Evolutionary conservation across 2,888 invertebrate species (phyloP).

Genomic region (Ophion slaviceki): DNA sequence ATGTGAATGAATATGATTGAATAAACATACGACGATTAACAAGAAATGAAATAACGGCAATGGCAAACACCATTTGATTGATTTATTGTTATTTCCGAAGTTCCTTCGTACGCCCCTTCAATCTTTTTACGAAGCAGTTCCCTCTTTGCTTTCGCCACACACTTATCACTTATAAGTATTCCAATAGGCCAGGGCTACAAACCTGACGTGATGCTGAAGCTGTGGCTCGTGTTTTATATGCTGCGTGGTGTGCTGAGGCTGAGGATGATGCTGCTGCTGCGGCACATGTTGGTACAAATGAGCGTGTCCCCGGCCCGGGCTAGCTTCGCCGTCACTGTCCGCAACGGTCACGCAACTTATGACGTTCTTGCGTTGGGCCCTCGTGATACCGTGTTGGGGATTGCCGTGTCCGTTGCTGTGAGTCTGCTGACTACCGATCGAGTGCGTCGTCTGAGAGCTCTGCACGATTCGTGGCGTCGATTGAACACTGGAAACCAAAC

Average conservation of each 20-base stretch:
- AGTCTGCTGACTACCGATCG: constrained; percentile 74
- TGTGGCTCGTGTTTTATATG: constrained; percentile 86
- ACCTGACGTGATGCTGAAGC: constrained; percentile 82
- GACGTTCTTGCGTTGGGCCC: constrained; percentile 88
- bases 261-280: constrained; percentile 77
- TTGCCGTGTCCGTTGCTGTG: constrained; percentile 68
- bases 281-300: constrained; percentile 74
- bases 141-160: too few relatives aligned
- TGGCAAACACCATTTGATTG: too few relatives aligned
- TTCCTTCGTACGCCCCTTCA: too few relatives aligned
- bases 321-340: constrained; percentile 90
- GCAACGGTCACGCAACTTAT: constrained; percentile 92
- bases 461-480: constrained; percentile 79
- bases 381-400: constrained; percentile 67
- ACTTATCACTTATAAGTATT: too few relatives aligned
- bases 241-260: constrained; percentile 81
- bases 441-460: constrained; percentile 76
- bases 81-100: too few relatives aligned
- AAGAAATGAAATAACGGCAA: neutral
- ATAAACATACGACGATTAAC: neutral
- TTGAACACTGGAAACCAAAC: constrained; percentile 75
- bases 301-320: constrained; percentile 85
- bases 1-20: constrained; percentile 15
- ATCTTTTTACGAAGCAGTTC: too few relatives aligned
- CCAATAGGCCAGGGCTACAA: constrained; percentile 43